phyloP scores from a whole-genome alignment of 2,113 vertebrate species.

The Salvelinus alpinus region DNA sequence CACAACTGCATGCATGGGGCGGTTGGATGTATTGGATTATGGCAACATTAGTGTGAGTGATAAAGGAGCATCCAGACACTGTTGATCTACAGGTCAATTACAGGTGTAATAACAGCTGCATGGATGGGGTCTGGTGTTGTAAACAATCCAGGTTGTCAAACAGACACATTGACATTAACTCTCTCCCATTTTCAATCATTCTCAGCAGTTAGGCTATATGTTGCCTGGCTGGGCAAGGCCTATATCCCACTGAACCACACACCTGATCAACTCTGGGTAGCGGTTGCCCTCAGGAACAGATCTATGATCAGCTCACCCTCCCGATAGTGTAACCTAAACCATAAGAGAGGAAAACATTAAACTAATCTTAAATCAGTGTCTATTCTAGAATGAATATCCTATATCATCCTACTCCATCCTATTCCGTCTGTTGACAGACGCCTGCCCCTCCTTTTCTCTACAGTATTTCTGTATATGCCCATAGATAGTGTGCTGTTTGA shows the following conservation, averaged over 20 bases:
- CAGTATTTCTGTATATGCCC: background rate
- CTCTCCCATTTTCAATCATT: slow-evolving; percentile 10
- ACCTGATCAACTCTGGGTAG: background rate
- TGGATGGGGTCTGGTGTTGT: background rate
- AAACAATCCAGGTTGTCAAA: slow-evolving; percentile 38
- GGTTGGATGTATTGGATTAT: too few relatives aligned
- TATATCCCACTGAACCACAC: background rate
- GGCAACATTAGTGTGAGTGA: background rate
- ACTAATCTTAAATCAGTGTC: too few relatives aligned
- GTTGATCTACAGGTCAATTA: slow-evolving; percentile 1
- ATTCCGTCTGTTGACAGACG: background rate
- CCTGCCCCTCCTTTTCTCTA: background rate
- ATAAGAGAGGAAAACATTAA: too few relatives aligned
- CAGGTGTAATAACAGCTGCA: slow-evolving; percentile 29
- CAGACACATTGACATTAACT: background rate
- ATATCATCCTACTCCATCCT: background rate
- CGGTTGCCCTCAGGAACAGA: background rate
- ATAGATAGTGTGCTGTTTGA: background rate
- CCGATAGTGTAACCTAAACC: too few relatives aligned
- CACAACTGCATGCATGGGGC: too few relatives aligned
- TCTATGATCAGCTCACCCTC: too few relatives aligned
- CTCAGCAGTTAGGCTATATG: slow-evolving; percentile 15
- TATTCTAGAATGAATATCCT: too few relatives aligned
- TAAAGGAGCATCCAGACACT: background rate
- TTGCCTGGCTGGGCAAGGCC: background rate